Evolutionary conservation across 2,797 vertebrate species (phyloP).

Genomic region (Heterohyrax brucei): DNA sequence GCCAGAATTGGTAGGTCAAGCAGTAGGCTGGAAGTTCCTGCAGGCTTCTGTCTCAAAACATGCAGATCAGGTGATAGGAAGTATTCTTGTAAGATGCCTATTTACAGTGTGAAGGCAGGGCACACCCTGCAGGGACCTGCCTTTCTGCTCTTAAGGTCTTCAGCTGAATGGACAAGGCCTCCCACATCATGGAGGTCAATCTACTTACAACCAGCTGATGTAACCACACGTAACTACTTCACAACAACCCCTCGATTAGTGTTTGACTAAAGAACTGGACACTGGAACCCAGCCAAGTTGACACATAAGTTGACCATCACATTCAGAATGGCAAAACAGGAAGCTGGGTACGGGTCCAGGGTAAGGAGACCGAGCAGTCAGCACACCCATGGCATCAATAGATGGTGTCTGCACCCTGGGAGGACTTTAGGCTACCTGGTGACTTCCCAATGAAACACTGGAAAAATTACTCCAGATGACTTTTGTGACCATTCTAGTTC

Average conservation of each 20-base stretch:
- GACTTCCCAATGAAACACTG: not conserved
- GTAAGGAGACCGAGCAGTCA: too few relatives aligned
- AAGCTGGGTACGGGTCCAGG: not conserved
- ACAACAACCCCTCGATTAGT: not conserved
- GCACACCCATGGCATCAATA: not conserved
- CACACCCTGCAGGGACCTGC: not conserved
- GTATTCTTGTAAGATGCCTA: not conserved
- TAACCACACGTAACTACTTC: not conserved
- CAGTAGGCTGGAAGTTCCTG: not conserved
- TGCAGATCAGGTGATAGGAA: not conserved
- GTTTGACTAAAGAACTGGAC: not conserved
- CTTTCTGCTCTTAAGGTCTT: not conserved
- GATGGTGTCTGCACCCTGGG: rapidly evolving
- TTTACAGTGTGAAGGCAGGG: not conserved
- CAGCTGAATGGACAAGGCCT: not conserved
- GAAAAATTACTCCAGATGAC: not conserved
- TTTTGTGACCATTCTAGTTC: not conserved
- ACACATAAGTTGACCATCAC: not conserved
- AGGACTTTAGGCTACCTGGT: not conserved
- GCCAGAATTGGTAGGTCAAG: not conserved
- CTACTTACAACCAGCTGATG: not conserved
- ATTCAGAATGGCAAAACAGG: not conserved
- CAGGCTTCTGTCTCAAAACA: not conserved
- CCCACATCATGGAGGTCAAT: not conserved
- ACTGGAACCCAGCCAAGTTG: not conserved